Base-by-base conservation (phyloP, 2,113 vertebrate genomes). In the Rhinogobius similis region DNA sequence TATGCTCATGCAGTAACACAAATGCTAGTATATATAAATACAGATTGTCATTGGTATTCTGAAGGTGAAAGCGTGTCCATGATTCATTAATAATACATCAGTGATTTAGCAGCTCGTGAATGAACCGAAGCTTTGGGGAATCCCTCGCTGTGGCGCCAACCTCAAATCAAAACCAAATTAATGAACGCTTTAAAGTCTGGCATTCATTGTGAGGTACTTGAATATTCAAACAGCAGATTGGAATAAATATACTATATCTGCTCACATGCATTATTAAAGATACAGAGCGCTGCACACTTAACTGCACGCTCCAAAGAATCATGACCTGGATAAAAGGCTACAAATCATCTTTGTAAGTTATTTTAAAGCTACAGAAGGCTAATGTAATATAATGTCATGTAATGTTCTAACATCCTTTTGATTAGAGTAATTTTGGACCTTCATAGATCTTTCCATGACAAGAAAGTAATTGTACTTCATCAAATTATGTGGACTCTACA, bases 81-180 rank as follows among this genome's bases (percentile, higher is more conserved):
- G 55, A 64, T 63, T 56, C 70, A 81, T 87, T 82, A 84, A 83
- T 84, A 80, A 90, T 85, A 44, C 63, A 86, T 76, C 46, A 20
- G 0, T 0, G 56, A 53, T 72, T 81, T 61, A 67, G 56, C 75
- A 70, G 76, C 46, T 39, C 79, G 46, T 62, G 18, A 69, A 71
- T 75, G 78, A 83, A 78, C 11, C 24, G 50, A 56, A 68, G 73
- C 73, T 62, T 72, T 62, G 75, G 79, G 77, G 68, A 69, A 66
- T 58, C 72, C 76, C 48, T 46, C 71, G 62, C 66, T 68, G 36
- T 56, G n/a, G 66, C 62, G 21, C 66, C 67, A 52, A 27, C n/a
- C 62, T 69, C 18, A 62, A 21, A 68, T 58, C 12, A n/a, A 56
- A 2, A 16, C 52, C 5, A 23, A 41, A 64, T 63, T 8, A 44